Evolutionary conservation across 2,113 vertebrate species (phyloP), one percentile per base, ranked within the genome.

Genomic region (Nycticorax nycticorax): DNA sequence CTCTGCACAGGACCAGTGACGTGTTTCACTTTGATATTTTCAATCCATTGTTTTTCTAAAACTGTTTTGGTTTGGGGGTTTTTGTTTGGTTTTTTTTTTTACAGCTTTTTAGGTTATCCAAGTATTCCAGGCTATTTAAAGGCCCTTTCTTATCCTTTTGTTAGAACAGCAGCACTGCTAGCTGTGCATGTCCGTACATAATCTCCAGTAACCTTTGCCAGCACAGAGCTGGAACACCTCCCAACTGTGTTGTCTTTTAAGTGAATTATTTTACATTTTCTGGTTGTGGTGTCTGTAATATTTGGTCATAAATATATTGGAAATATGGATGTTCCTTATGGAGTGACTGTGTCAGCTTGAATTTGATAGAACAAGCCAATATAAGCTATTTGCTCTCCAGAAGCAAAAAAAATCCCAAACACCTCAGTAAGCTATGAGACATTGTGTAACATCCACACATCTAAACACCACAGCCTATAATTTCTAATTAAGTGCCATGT

Each of bases 211-310:
- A 93, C 57, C 78, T 91, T 56, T 94, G 85, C 91, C 95, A 96
- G 83, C 62, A 71, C 35, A 63, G 47, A 88, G 27, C 80, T 93
- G 89, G 66, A 95, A 93, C 39, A 64, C 48, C 50, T 92, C 74
- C 67, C 45, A 77, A 0, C 50, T 91, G n/a, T 64, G 28, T 52
- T 89, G 48, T 78, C 26, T 91, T 94, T 94, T 83, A 91, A 96
- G 72, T 75, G 50, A 96, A 95, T 92, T 96, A 78, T 68, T 97
- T 96, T 59, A 88, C 30, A 35, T 94, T 96, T 96, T 92, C 63
- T 95, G 75, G 56, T 90, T 83, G 48, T 66, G 43, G 32, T 72
- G 14, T 27, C 69, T 89, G 60, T 96, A 96, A 60, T 37, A 80
- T 60, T 86, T 82, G 8, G 30, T 80, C 84, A 33, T 55, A 95